Percentiles rank a stretch among this genome's conserved stretches.
phyloP scores from a whole-genome alignment of 1,140 invertebrate species.

The Drosophila auraria region DNA sequence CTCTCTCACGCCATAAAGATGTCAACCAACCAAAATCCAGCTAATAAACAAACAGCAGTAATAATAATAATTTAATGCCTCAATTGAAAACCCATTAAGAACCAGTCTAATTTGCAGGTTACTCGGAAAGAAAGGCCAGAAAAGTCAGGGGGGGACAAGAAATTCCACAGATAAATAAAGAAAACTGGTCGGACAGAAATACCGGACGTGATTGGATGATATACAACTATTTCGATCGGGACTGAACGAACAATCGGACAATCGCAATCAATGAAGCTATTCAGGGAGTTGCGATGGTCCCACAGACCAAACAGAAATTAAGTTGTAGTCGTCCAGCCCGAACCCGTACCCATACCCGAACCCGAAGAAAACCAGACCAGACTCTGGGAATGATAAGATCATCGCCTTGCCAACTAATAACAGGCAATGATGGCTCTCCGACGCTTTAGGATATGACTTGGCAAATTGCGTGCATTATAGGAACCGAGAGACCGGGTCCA shows the following conservation, averaged over 20 bases:
- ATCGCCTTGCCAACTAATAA: slow-evolving; percentile 67
- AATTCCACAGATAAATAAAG: slow-evolving; percentile 9
- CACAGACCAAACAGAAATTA: slow-evolving; percentile 62
- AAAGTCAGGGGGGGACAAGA: neutral
- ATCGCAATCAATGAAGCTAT: slow-evolving; percentile 75
- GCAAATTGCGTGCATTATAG: slow-evolving; percentile 78
- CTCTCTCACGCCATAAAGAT: slow-evolving; percentile 63
- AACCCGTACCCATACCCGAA: slow-evolving; percentile 1
- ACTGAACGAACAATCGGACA: slow-evolving; percentile 24
- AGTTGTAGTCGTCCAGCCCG: slow-evolving; percentile 55
- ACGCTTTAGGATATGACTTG: slow-evolving; percentile 84
- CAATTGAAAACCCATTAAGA: slow-evolving; percentile 75
- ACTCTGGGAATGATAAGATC: slow-evolving; percentile 67
- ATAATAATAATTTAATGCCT: slow-evolving; percentile 63
- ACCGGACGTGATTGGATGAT: slow-evolving; percentile 83
- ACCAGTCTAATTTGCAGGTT: slow-evolving; percentile 65
- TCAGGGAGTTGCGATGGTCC: slow-evolving; percentile 58
- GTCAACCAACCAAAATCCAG: slow-evolving; percentile 40
- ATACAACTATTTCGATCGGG: slow-evolving; percentile 64
- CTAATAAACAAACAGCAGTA: slow-evolving; percentile 49
- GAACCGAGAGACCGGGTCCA: slow-evolving; percentile 36
- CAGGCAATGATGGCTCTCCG: slow-evolving; percentile 67
- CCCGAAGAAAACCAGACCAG: slow-evolving; percentile 28
- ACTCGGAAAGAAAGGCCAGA: slow-evolving; percentile 2
- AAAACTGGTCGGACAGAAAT: slow-evolving; percentile 61